Base-by-base conservation (phyloP, 2,888 invertebrate genomes). In the Rotaria macrura region DNA sequence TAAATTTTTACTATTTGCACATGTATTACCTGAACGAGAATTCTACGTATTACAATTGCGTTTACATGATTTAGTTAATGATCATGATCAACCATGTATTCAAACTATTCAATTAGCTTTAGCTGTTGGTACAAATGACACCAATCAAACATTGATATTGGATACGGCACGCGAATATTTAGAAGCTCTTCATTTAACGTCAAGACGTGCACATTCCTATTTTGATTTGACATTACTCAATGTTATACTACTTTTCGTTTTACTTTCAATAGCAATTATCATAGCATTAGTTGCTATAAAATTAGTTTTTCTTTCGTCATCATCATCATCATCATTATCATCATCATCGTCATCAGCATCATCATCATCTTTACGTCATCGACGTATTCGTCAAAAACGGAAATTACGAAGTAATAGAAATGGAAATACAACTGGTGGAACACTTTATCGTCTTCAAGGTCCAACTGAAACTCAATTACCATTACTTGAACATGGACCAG, bases 151-250 rank as follows among this genome's bases (percentile, higher is more conserved):
- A 12, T 0, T 43, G 25, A 43, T 14, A 43, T 43, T 43, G 17
- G 79, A 79, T n/a, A 79, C 43, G 25, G 79, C 79, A 43, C 79
- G 43, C 1, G 40, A 79, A 79, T 79, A 79, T 43, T 43, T 79
- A 40, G 79, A 79, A 79, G 43, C 79, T 38, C 38, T 79, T 25
- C 43, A n/a, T 79, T 43, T 79, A 79, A 40, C 38, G n/a, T 40
- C 79, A 43, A 43, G 25, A n/a, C 38, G 79, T 43, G 10, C 38
- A 79, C 40, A 43, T 43, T 79, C 79, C 40, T 79, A 79, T 79
- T 79, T 79, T 79, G 79, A 79, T 79, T 43, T 79, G n/a, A 79
- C 79, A 79, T 79, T 79, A 79, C 25, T 79, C 2, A 79, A 79
- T 79, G 43, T 79, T 40, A 79, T 79, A 12, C 40, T 40, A 12